Conservation (phyloP, 2,888 invertebrate genomes). For the Drosophila macrothrix region DNA sequence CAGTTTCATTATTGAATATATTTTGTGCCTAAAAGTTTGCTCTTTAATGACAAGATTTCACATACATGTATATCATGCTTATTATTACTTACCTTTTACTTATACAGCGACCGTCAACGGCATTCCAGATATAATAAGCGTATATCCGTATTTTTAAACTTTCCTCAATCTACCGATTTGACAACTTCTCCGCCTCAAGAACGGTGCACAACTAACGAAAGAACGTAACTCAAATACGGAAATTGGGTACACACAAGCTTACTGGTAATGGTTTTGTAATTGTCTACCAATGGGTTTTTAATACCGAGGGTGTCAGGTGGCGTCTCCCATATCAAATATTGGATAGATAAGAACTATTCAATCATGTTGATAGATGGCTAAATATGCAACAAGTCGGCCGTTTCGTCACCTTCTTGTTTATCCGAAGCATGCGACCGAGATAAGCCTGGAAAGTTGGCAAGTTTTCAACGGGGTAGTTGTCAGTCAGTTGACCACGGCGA, state of each 20-base stretch:
- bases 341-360: conserved; percentile 52
- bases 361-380: conserved; percentile 67
- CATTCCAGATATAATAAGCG: neutral
- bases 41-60: neutral
- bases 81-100: too few species aligned
- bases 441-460: conserved; percentile 60
- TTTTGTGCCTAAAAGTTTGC: neutral
- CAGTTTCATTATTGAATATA: neutral
- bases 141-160: neutral
- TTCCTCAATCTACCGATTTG: neutral
- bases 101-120: too few species aligned
- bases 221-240: neutral
- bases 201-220: conserved; percentile 27
- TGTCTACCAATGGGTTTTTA: conserved; percentile 64
- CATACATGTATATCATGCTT: neutral
- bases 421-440: conserved; percentile 60
- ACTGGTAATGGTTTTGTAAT: conserved; percentile 48
- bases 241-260: neutral
- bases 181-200: conserved; percentile 13
- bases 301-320: conserved; percentile 38
- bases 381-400: conserved; percentile 26
- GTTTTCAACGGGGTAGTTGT: conserved; percentile 43
- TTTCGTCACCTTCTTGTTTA: conserved; percentile 46
- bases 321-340: conserved; percentile 10
- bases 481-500: conserved; percentile 69